phyloP scores from a whole-genome alignment of 1,140 invertebrate species.

The Diprion similis region DNA sequence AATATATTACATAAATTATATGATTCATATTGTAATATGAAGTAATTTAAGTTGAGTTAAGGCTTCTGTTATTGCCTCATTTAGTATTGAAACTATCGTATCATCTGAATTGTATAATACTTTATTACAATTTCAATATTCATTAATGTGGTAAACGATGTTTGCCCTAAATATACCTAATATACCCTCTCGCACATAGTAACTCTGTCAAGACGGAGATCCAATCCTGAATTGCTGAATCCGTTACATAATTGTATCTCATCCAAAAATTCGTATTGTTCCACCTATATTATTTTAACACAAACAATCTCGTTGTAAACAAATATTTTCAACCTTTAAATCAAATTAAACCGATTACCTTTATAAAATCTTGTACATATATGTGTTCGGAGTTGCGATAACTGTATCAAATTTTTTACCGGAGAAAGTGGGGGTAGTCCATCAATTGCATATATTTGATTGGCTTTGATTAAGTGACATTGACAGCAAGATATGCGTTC shows the following conservation, averaged over 20 bases:
- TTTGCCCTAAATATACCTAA: background rate
- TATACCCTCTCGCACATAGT: background rate
- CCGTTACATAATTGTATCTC: background rate
- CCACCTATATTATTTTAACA: too few relatives aligned
- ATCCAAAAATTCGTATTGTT: too few relatives aligned
- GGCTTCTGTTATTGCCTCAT: background rate
- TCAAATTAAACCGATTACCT: too few relatives aligned
- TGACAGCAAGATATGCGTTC: too few relatives aligned
- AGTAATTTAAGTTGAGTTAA: background rate
- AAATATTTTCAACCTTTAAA: too few relatives aligned
- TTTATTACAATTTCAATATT: conserved; percentile 4
- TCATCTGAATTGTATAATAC: background rate
- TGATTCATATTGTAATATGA: conserved; percentile 7
- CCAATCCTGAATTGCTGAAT: background rate
- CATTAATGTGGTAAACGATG: background rate
- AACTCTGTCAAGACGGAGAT: background rate
- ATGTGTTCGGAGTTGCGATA: too few relatives aligned
- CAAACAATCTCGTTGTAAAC: too few relatives aligned
- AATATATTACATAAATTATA: conserved; percentile 19
- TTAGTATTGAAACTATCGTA: background rate
- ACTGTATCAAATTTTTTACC: too few relatives aligned
- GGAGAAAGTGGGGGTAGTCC: too few relatives aligned
- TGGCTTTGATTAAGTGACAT: too few relatives aligned
- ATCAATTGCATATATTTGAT: too few relatives aligned
- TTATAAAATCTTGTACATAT: too few relatives aligned